These are phyloP conservation scores for Nasonia oneida DNA, from an alignment of 2,888 invertebrate genomes.

Conservation along the genomic window DNA sequence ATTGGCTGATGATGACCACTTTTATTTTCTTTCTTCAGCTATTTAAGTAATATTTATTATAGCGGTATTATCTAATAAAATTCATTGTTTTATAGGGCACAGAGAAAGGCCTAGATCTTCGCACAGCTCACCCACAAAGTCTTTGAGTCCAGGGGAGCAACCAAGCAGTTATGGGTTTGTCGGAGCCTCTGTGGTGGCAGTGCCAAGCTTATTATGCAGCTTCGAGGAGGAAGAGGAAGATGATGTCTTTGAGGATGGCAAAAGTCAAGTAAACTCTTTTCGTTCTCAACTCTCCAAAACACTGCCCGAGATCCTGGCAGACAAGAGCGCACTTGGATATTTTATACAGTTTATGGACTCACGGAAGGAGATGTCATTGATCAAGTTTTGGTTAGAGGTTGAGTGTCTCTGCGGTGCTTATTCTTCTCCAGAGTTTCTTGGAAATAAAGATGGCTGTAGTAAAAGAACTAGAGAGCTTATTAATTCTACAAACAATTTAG, in stretches of 20 bases:
- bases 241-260: conserved; percentile 64
- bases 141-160: conserved; percentile 65
- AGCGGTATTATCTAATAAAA: too few relatives aligned
- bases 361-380: conserved; percentile 83
- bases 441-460: conserved; percentile 30
- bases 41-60: too few relatives aligned
- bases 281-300: conserved; percentile 86
- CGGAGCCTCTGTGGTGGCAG: conserved; percentile 58
- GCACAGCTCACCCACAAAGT: conserved; percentile 68
- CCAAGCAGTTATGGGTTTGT: conserved; percentile 60
- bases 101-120: conserved; percentile 68
- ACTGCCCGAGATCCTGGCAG: conserved; percentile 87
- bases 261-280: conserved; percentile 78
- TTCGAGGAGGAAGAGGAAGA: conserved; percentile 76
- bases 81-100: conserved; percentile 65
- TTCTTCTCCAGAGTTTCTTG: conserved; percentile 43
- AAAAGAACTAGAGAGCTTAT: conserved; percentile 55
- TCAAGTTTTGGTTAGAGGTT: conserved; percentile 89
- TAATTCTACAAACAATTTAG: conserved; percentile 54
- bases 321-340: conserved; percentile 90
- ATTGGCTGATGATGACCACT: too few relatives aligned
- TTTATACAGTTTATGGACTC: conserved; percentile 93
- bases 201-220: conserved; percentile 68
- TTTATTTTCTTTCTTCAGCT: too few relatives aligned
- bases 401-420: conserved; percentile 82